Base-by-base conservation (phyloP, 2,113 vertebrate species). In the Heliornis fulica region DNA sequence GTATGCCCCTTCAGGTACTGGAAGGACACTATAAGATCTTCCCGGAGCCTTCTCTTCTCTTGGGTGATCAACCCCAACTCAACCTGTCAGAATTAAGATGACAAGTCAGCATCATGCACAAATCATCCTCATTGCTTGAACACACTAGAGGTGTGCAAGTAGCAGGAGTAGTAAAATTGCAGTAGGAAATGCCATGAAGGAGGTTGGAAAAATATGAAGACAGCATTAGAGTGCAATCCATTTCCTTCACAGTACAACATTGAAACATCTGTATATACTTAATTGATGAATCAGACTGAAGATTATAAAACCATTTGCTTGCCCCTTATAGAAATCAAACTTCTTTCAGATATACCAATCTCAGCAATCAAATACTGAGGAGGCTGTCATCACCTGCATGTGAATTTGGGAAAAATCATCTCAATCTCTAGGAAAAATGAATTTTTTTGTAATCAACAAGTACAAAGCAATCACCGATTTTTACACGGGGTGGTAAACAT, bases 121-220 rank as follows among this genome's bases (percentile, higher is more conserved):
- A 81, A 5, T 32, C 10, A 70, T 21, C 2, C 3, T 19, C 20
- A 14, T 40, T 48, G 8, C 25, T 61, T 23, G 72, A 38, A 22
- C 29, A 57, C 11, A 10, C 7, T 9, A 41, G 64, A 85, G 25
- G 6, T 45, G 7, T 68, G 19, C 11, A 23, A 69, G 56, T 13
- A 69, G 76, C 51, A 81, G 38, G 11, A 70, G 32, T 18, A 77
- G 38, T 45, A 51, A 92, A 82, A 75, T 8, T 13, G 6, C 18
- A 0, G 1, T 56, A 53, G 20, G 57, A 87, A 87, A 38, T 23
- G 32, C 4, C 34, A 68, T 0, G 0, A 19, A 32, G 34, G 32
- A 81, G 14, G 15, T 31, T 90, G 59, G 54, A 70, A 82, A 29
- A 28, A 18, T 59, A 26, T 38, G 34, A 83, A 78, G 36, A 36